Base-by-base conservation (phyloP, 64 coral and sea anemone species). In the Stichodactyla helianthus region DNA sequence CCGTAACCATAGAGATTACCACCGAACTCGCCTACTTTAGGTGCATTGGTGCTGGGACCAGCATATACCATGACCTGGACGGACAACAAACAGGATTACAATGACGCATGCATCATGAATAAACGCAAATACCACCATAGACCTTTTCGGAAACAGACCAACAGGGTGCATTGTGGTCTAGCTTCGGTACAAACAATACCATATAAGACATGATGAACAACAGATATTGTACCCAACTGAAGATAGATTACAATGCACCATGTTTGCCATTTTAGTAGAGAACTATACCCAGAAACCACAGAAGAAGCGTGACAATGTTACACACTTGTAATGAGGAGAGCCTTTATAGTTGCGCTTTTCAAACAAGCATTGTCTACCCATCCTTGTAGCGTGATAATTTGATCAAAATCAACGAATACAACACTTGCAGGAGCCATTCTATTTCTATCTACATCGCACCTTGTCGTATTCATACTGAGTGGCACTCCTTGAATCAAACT, bases 401-500 rank as follows among this genome's bases (percentile, higher is more conserved):
- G 35, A 44, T 44, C 35, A 44, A 44, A 44, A 44, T 44, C 35
- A 44, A 44, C 2, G 35, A 44, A 44, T 44, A 44, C 35, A 44
- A 44, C 35, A 44, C 35, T 44, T 44, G 35, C 1, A 44, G 35
- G 35, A 44, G 35, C 4, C 35, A 44, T 44, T 44, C 12, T 3
- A 74, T 10, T 12, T 74, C 68, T 9, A 27, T 25, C 25, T 27
- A 10, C 10, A 10, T 74, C 68, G 22, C 79, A 98, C 95, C 95
- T 98, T 98, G 71, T 98, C 95, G 83, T 98, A 98, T 12, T 98
- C 95, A 77, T 98, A 98, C 20, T 98, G 95, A 22, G 95, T 98
- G 14, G 95, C 92, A 85, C 92, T 94, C 70, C 93, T 89, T 4
- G 84, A 70, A 70, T 98, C 95, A 89, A 98, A 98, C 53, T 86